These are phyloP conservation scores for Philopedon plagiatum DNA, from an alignment of 2,888 invertebrate species.

Conservation along the genomic window DNA sequence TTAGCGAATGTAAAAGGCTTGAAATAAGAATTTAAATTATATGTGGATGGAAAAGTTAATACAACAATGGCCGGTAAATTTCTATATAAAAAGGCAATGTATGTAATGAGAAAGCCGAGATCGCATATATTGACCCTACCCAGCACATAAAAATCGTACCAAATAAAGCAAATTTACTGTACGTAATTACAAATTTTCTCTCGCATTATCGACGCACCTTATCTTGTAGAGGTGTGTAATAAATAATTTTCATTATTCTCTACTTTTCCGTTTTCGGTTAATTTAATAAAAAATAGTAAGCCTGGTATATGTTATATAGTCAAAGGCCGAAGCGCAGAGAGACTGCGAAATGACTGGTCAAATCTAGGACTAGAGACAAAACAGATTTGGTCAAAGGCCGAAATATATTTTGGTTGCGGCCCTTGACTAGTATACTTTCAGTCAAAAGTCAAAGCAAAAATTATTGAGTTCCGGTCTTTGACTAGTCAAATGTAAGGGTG, in stretches of 20 bases:
- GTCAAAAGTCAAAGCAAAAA: too few relatives aligned
- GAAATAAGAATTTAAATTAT: neutral
- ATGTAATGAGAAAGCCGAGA: slow-evolving; percentile 8
- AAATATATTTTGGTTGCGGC: too few relatives aligned
- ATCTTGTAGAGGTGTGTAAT: neutral
- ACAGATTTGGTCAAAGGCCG: too few relatives aligned
- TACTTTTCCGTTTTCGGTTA: neutral
- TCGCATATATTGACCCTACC: slow-evolving; percentile 8
- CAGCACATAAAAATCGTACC: slow-evolving; percentile 7
- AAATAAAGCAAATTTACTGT: slow-evolving; percentile 18
- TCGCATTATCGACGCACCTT: slow-evolving; percentile 14
- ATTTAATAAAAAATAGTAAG: neutral
- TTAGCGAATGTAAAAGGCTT: neutral
- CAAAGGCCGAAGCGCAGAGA: too few relatives aligned
- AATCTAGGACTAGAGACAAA: too few relatives aligned
- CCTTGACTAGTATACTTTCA: too few relatives aligned
- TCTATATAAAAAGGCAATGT: slow-evolving; percentile 4
- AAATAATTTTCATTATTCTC: neutral
- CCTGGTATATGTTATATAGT: too few relatives aligned
- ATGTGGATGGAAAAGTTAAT: neutral
- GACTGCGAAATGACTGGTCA: too few relatives aligned
- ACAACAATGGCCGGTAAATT: slow-evolving; percentile 6
- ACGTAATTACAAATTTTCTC: slow-evolving; percentile 18
- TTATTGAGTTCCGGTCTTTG: too few relatives aligned
- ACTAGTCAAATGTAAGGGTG: too few relatives aligned